Percentiles rank a stretch among this genome's conserved stretches.
Conservation (phyloP, 2,888 invertebrate genomes). For the Himalopsyche tibetana region DNA sequence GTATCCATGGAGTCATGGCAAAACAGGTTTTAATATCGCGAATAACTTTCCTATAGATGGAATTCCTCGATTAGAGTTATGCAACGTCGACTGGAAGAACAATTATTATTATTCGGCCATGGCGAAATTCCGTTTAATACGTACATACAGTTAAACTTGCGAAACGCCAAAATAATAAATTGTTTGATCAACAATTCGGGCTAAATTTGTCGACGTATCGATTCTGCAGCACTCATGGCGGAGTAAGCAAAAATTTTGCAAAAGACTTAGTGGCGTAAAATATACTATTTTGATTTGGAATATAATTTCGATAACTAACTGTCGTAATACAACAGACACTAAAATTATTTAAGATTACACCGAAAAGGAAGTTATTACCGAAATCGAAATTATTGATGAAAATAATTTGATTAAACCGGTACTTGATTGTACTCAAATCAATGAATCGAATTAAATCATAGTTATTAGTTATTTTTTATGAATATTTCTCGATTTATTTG, state of each 20-base stretch:
- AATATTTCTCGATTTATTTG: too few relatives aligned
- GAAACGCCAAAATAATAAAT: slow-evolving; percentile 16
- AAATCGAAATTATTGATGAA: too few relatives aligned
- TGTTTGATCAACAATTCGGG: slow-evolving; percentile 5
- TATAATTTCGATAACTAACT: too few relatives aligned
- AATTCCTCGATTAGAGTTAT: slow-evolving; percentile 34
- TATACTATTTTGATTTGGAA: too few relatives aligned
- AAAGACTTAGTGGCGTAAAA: background rate
- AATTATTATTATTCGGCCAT: slow-evolving; percentile 39
- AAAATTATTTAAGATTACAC: too few relatives aligned
- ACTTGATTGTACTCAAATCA: too few relatives aligned
- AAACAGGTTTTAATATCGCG: slow-evolving; percentile 32
- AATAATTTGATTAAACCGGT: too few relatives aligned
- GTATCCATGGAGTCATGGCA: background rate
- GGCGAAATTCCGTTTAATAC: slow-evolving; percentile 17
- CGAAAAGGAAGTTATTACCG: too few relatives aligned
- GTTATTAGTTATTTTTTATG: too few relatives aligned
- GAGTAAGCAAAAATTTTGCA: background rate
- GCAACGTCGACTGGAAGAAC: slow-evolving; percentile 23
- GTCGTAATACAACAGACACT: too few relatives aligned
- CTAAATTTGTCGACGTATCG: slow-evolving; percentile 14
- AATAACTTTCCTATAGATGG: slow-evolving; percentile 36
- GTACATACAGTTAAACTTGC: slow-evolving; percentile 33
- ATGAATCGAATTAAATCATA: too few relatives aligned
- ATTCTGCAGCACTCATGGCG: background rate